These are phyloP conservation scores for Cairina moschata DNA, from an alignment of 2,113 vertebrate genomes.

Conservation along the genomic window DNA sequence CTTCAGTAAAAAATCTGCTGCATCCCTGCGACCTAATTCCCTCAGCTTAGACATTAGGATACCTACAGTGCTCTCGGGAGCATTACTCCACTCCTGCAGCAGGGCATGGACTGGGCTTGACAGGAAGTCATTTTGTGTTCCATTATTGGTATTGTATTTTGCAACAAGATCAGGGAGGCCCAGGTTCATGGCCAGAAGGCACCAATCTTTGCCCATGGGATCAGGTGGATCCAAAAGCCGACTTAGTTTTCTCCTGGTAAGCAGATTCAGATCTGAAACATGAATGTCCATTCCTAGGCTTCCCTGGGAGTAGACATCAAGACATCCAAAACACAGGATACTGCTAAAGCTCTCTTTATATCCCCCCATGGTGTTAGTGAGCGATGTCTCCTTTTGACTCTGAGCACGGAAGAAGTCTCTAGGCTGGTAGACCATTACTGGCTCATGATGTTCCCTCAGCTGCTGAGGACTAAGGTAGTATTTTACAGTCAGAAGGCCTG, in stretches of 20 bases:
- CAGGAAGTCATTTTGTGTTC: conserved; percentile 74
- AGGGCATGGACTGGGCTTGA: conserved; percentile 91
- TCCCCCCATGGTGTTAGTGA: conserved; percentile 97
- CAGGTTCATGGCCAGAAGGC: conserved; percentile 97
- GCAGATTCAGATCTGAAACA: conserved; percentile 86
- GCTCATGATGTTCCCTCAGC: conserved; percentile 92
- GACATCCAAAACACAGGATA: conserved; percentile 92
- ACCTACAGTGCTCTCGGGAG: conserved; percentile 88
- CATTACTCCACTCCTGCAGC: conserved; percentile 90
- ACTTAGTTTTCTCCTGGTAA: conserved; percentile 91
- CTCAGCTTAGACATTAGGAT: conserved; percentile 90
- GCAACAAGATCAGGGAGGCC: conserved; percentile 94
- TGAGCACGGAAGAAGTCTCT: conserved; percentile 95
- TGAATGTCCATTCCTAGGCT: conserved; percentile 89
- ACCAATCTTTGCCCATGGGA: conserved; percentile 98
- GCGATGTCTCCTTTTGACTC: conserved; percentile 86
- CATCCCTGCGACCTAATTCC: conserved; percentile 94
- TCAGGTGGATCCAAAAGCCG: conserved; percentile 95
- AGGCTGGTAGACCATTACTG: conserved; percentile 98
- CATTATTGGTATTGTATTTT: conserved; percentile 86
- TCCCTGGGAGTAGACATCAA: conserved; percentile 90
- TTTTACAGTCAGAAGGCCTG: conserved; percentile 89
- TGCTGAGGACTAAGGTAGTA: conserved; percentile 98
- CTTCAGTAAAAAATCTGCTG: conserved; percentile 93
- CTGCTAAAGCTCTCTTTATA: conserved; percentile 97